Percentiles rank a stretch among this genome's conserved stretches.
Evolutionary conservation across 92 coral and sea anemone species (phyloP).

Genomic region (Muricea muricata): DNA sequence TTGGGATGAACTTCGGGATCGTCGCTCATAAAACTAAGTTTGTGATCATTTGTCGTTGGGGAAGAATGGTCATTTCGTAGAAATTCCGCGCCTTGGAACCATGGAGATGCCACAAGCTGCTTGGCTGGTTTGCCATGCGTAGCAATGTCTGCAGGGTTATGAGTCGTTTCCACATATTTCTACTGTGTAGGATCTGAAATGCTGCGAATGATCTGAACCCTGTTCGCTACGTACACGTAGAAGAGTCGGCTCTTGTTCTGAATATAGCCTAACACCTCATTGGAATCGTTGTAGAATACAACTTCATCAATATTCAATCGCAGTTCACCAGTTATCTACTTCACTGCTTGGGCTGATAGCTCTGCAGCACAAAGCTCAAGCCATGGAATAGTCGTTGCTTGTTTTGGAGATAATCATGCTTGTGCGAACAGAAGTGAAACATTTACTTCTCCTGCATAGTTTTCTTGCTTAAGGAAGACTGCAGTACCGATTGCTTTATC

Average conservation of each 20-base stretch:
- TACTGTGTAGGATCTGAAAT: constrained; percentile 17
- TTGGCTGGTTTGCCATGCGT: constrained; percentile 26
- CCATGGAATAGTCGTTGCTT: constrained; percentile 22
- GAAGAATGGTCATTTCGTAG: neutral
- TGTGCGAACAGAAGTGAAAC: constrained; percentile 37
- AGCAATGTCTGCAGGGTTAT: constrained; percentile 43
- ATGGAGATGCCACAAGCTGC: constrained; percentile 22
- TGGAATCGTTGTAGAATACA: constrained; percentile 40
- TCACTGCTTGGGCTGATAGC: constrained; percentile 16
- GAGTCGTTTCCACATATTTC: constrained; percentile 24
- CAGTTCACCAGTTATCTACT: constrained; percentile 6
- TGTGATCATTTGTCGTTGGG: neutral
- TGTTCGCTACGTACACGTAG: constrained; percentile 48
- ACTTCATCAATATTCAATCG: neutral
- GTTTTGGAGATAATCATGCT: neutral
- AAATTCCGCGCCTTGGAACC: constrained; percentile 56
- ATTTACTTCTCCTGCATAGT: neutral
- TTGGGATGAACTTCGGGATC: constrained; percentile 3
- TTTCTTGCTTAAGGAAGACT: neutral
- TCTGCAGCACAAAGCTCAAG: constrained; percentile 41
- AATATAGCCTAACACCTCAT: constrained; percentile 33
- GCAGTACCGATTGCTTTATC: constrained; percentile 18
- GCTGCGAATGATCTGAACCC: constrained; percentile 21
- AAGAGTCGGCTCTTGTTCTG: constrained; percentile 36
- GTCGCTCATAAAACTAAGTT: neutral